Base-by-base conservation (phyloP, 2,888 invertebrate species). In the Isoperla grammatica region DNA sequence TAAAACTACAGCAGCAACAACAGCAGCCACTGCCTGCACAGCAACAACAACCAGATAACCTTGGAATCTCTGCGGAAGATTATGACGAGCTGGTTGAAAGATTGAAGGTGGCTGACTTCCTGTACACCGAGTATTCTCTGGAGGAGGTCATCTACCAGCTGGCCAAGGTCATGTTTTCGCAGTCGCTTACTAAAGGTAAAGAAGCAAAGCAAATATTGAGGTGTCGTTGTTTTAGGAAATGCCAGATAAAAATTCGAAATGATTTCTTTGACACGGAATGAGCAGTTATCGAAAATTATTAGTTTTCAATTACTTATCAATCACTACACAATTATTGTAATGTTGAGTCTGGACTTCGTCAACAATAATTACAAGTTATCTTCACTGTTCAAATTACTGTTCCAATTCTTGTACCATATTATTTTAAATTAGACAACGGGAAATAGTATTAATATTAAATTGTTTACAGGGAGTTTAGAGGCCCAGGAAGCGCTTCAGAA, bases 71-170 rank as follows among this genome's bases (percentile, higher is more conserved):
- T 0, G 70, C 71, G 17, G 68, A 70, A 15, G 86, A 87, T 63
- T 86, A 86, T 69, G 85, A 86, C 67, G 86, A 87, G 67, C 78
- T 85, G 68, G 76, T 85, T 71, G 87, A 87, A 62, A 79, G 85
- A 63, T 75, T 87, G 63, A 81, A 83, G 67, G 81, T 86, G 0
- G 84, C 86, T 0, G 87, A 87, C 68, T 83, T 83, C 56, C 76
- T 87, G 6, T 87, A 87, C 75, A 86, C 86, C 1, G 87, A 88
- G 71, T 87, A 87, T 70, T 84, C 86, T 0, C 75, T 89, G 58
- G 88, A 88, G 72, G 88, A 88, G 73, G 85, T 90, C 17, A 87
- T 90, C 64, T 90, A 90, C 71, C 88, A 88, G 68, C 76, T 90
- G 54, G 88, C 88, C 19, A 88, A 88, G 79, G 86, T 88, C 70